Evolutionary conservation across 2,888 invertebrate species (phyloP).

Genomic region (Keiferia lycopersicella): DNA sequence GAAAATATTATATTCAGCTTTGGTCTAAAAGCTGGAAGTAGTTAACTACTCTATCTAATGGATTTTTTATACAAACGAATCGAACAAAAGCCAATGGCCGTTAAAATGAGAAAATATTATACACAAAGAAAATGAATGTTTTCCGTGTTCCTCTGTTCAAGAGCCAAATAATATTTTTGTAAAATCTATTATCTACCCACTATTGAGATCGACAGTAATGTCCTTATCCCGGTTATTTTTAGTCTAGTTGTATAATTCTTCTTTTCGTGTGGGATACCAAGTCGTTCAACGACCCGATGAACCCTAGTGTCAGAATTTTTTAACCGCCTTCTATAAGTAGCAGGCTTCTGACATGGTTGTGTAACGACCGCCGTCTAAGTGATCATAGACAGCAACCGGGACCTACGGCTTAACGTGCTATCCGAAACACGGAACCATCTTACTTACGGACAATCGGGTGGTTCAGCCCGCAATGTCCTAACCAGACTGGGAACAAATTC

Average conservation of each 20-base stretch:
- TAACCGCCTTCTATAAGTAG: too few relatives aligned
- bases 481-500: too few relatives aligned
- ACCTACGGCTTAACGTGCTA: too few relatives aligned
- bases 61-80: background rate
- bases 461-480: too few relatives aligned
- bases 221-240: background rate
- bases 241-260: conserved; percentile 2
- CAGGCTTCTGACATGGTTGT: too few relatives aligned
- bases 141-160: background rate
- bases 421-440: too few relatives aligned
- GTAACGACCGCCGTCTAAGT: too few relatives aligned
- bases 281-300: too few relatives aligned
- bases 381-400: too few relatives aligned
- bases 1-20: background rate
- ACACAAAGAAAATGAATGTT: conserved; percentile 6
- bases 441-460: too few relatives aligned
- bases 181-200: background rate
- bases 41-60: background rate
- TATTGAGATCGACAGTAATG: conserved; percentile 8
- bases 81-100: background rate
- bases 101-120: background rate
- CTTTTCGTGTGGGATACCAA: too few relatives aligned
- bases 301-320: too few relatives aligned
- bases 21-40: background rate
- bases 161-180: background rate